These are phyloP conservation scores for Drosophila yooni DNA, from an alignment of 2,888 invertebrate genomes.

Conservation along the genomic window DNA sequence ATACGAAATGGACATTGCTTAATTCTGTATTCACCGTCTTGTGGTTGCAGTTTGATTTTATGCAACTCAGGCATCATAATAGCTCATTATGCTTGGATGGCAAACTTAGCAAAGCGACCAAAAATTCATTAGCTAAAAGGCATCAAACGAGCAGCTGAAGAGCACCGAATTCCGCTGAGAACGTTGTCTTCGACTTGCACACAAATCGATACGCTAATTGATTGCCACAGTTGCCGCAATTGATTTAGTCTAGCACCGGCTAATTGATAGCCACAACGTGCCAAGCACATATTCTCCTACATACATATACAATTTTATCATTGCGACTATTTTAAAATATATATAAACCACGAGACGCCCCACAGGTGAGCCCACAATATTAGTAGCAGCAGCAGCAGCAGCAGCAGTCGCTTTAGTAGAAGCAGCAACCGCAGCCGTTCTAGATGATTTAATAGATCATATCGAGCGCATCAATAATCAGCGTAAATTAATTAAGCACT, in stretches of 20 bases:
- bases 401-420: conserved; percentile 1
- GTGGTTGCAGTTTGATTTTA: conserved; percentile 55
- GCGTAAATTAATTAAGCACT: conserved; percentile 67
- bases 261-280: conserved; percentile 69
- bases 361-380: conserved; percentile 46
- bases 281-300: conserved; percentile 43
- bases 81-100: conserved; percentile 67
- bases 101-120: conserved; percentile 33
- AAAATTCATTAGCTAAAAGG: conserved; percentile 79
- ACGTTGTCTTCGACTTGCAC: conserved; percentile 37
- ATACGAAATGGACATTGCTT: conserved; percentile 80
- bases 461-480: conserved; percentile 59
- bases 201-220: conserved; percentile 58
- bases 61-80: conserved; percentile 75
- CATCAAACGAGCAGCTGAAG: conserved; percentile 30
- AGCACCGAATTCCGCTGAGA: conserved; percentile 41
- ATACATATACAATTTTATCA: conserved; percentile 33
- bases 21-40: conserved; percentile 66
- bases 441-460: conserved; percentile 65
- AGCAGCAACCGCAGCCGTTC: conserved; percentile 13
- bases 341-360: conserved; percentile 30
- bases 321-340: conserved; percentile 47
- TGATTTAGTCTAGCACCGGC: conserved; percentile 63
- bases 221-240: conserved; percentile 64
- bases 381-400: conserved; percentile 15